Conservation (phyloP, 2,888 invertebrate species). For the Thecophora atra region DNA sequence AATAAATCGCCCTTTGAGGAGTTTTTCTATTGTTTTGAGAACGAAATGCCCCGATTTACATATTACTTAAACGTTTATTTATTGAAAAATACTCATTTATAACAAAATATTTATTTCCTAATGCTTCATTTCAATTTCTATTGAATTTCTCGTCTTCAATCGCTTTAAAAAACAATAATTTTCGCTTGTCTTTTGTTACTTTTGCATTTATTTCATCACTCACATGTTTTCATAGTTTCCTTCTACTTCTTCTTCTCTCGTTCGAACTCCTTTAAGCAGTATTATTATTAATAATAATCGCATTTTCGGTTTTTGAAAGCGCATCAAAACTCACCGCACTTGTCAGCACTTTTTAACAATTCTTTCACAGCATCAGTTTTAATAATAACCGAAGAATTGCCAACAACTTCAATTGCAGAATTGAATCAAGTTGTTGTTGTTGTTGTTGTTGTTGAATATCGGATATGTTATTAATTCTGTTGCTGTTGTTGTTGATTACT, state of each 20-base stretch:
- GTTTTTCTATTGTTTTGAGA: too few relatives aligned
- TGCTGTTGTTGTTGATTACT: slow-evolving; percentile 8
- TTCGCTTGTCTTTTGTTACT: too few relatives aligned
- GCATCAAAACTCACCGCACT: slow-evolving; percentile 58
- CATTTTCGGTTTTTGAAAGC: slow-evolving; percentile 52
- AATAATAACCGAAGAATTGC: slow-evolving; percentile 17
- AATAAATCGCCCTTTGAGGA: too few relatives aligned
- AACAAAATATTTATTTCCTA: too few relatives aligned
- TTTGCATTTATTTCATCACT: too few relatives aligned
- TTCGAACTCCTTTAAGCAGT: not conserved
- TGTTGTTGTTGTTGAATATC: not conserved
- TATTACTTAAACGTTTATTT: too few relatives aligned
- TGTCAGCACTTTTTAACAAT: slow-evolving; percentile 48
- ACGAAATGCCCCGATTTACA: too few relatives aligned
- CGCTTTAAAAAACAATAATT: too few relatives aligned
- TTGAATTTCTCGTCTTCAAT: too few relatives aligned
- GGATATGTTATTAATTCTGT: slow-evolving; percentile 16
- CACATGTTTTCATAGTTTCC: not conserved
- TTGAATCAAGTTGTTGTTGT: not conserved
- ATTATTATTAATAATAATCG: slow-evolving; percentile 31
- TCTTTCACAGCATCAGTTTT: too few relatives aligned
- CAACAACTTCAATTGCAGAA: not conserved
- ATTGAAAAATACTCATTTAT: too few relatives aligned
- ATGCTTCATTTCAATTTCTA: too few relatives aligned
- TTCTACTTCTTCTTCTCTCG: slow-evolving; percentile 15